These are phyloP conservation scores for Pterophyllum scalare DNA, from an alignment of 2,113 vertebrate genomes.

Conservation along the genomic window DNA sequence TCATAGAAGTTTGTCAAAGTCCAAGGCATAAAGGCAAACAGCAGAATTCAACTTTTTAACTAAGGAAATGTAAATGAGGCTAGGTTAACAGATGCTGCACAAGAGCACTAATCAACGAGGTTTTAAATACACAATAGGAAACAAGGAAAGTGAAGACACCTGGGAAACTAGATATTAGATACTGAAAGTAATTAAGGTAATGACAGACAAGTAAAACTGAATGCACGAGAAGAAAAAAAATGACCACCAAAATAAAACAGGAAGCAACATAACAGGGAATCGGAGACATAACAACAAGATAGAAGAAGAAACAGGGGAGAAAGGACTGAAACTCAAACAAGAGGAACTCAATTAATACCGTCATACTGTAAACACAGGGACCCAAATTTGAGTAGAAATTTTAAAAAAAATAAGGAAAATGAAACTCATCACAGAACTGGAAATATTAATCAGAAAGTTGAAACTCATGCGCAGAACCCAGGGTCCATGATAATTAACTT, in stretches of 20 bases:
- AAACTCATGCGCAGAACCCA: not conserved
- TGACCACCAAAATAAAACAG: not conserved
- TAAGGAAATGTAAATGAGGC: rapidly evolving
- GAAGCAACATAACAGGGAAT: not conserved
- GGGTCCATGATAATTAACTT: not conserved
- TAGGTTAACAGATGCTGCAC: rapidly evolving
- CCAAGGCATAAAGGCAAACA: not conserved
- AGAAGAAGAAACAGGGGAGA: rapidly evolving
- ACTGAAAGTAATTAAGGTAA: not conserved
- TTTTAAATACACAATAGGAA: not conserved
- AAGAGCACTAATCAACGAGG: not conserved
- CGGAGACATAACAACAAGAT: not conserved
- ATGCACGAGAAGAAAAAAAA: not conserved
- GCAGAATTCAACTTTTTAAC: not conserved
- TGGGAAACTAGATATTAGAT: not conserved
- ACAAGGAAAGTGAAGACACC: rapidly evolving
- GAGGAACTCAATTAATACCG: not conserved
- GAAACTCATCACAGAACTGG: not conserved
- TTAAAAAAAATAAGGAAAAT: not conserved
- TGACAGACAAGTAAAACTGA: not conserved
- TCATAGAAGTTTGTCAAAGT: not conserved
- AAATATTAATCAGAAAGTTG: not conserved
- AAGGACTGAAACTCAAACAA: not conserved
- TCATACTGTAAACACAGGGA: not conserved
- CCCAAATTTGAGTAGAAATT: not conserved